These are phyloP conservation scores for Aulostomus chinensis DNA, from an alignment of 2,797 vertebrate genomes.

Conservation along the genomic window DNA sequence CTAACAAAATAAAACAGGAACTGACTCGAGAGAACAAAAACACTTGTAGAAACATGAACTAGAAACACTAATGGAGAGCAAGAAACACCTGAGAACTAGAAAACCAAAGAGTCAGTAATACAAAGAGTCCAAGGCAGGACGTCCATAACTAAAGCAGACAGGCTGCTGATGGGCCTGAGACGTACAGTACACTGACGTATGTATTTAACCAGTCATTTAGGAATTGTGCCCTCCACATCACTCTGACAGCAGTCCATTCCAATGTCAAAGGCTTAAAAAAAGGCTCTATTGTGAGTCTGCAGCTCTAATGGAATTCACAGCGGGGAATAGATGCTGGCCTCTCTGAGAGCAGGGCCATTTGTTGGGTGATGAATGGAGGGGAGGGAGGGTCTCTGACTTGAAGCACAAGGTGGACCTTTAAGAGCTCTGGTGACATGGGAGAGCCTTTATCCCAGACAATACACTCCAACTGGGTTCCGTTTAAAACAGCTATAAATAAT, in stretches of 20 bases:
- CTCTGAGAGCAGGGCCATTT: slow-evolving; percentile 30
- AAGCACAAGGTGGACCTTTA: slow-evolving; percentile 55
- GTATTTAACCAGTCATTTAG: slow-evolving; percentile 18
- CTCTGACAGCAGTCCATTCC: slow-evolving; percentile 34
- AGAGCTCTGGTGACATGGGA: slow-evolving; percentile 39
- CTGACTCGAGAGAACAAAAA: no score
- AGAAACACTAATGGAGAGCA: no score
- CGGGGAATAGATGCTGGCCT: slow-evolving; percentile 23
- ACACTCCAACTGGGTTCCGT: slow-evolving; percentile 44
- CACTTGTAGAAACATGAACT: no score
- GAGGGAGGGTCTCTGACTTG: slow-evolving; percentile 57
- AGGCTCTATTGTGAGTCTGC: slow-evolving; percentile 33
- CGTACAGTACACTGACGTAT: no score
- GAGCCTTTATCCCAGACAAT: slow-evolving; percentile 36
- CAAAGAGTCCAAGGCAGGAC: no score
- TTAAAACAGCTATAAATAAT: slow-evolving; percentile 71
- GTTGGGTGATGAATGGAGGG: slow-evolving; percentile 49
- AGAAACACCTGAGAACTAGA: no score
- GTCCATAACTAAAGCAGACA: no score
- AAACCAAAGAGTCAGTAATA: no score
- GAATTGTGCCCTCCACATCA: slow-evolving; percentile 14
- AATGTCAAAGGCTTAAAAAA: slow-evolving; percentile 43
- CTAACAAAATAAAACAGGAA: no score
- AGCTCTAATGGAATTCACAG: slow-evolving; percentile 59
- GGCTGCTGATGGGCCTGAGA: no score